These are phyloP conservation scores for Meloidogyne exigua DNA, from an alignment of 1,140 invertebrate genomes.

Conservation along the genomic window DNA sequence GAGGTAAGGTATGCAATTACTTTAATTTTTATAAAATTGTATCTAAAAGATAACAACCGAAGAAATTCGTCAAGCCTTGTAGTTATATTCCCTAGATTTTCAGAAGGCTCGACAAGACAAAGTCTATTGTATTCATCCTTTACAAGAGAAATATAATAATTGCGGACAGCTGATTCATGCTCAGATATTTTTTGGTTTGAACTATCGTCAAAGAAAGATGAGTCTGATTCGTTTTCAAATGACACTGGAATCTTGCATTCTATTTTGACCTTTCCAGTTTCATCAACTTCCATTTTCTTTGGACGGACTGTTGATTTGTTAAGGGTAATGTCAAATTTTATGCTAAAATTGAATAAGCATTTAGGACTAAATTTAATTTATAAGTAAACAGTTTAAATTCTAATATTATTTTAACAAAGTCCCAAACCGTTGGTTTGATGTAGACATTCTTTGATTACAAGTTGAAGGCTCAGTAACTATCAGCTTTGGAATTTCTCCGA, in stretches of 20 bases:
- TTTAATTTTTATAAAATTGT: constrained; percentile 7
- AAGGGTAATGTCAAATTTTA: neutral
- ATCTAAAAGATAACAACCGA: neutral
- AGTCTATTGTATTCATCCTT: constrained; percentile 37
- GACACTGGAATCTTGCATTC: neutral
- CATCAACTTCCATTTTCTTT: neutral
- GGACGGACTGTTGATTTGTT: neutral
- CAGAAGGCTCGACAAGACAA: constrained; percentile 33
- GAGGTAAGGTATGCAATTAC: constrained; percentile 32
- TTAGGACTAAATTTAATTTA: too few species aligned
- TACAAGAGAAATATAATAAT: constrained; percentile 40
- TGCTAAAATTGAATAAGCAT: neutral
- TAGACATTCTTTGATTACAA: neutral
- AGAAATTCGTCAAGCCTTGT: constrained; percentile 29
- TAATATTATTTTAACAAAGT: neutral
- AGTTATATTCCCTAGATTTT: constrained; percentile 30
- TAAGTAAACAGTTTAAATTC: too few species aligned
- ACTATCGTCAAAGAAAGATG: constrained; percentile 1
- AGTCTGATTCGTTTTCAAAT: neutral
- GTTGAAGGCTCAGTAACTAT: constrained; percentile 39
- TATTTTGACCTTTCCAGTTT: neutral
- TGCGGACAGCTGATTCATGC: constrained; percentile 13
- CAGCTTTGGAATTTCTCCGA: constrained; percentile 53
- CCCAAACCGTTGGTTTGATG: neutral
- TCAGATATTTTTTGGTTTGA: neutral